A percentile compares a stretch with the other conserved stretches of the same genome.
phyloP scores from a whole-genome alignment of 2,888 invertebrate genomes.

The Apotomis betuletana region DNA sequence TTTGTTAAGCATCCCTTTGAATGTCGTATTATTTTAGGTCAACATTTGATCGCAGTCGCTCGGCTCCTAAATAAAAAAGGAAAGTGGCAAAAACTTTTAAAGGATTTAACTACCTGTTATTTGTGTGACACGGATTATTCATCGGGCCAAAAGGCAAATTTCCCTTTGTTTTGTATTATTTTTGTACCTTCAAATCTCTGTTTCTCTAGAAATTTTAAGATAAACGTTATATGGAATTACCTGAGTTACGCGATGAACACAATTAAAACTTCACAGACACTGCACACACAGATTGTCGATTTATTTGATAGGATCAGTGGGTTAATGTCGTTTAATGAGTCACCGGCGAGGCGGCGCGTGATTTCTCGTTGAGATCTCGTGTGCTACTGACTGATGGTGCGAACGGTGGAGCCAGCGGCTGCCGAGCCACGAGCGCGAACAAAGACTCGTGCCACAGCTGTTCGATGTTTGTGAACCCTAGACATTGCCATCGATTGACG shows the following conservation, averaged over 20 bases:
- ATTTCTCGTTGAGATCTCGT: not conserved
- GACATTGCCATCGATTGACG: slow-evolving; percentile 69
- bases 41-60: not conserved
- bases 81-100: slow-evolving; percentile 6
- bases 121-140: slow-evolving; percentile 12
- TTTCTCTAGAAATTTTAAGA: not conserved
- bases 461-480: slow-evolving; percentile 76
- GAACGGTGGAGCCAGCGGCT: not conserved
- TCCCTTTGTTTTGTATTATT: slow-evolving; percentile 24
- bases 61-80: slow-evolving; percentile 3
- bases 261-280: slow-evolving; percentile 32
- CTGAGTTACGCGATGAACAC: slow-evolving; percentile 33
- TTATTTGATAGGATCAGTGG: slow-evolving; percentile 15
- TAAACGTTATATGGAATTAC: slow-evolving; percentile 23
- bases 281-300: slow-evolving; percentile 28
- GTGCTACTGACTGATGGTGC: slow-evolving; percentile 26
- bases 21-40: not conserved
- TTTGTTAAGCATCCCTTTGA: not conserved
- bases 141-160: slow-evolving; percentile 13
- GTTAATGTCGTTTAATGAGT: slow-evolving; percentile 9
- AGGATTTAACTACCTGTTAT: slow-evolving; percentile 14
- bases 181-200: too few relatives aligned
- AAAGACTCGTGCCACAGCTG: slow-evolving; percentile 74
- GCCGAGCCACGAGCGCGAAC: slow-evolving; percentile 54
- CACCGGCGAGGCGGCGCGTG: not conserved